Evolutionary conservation across 1,140 invertebrate genomes (phyloP), one percentile per base, ranked within the genome.

Genomic region (Drosophila pallidifrons): DNA sequence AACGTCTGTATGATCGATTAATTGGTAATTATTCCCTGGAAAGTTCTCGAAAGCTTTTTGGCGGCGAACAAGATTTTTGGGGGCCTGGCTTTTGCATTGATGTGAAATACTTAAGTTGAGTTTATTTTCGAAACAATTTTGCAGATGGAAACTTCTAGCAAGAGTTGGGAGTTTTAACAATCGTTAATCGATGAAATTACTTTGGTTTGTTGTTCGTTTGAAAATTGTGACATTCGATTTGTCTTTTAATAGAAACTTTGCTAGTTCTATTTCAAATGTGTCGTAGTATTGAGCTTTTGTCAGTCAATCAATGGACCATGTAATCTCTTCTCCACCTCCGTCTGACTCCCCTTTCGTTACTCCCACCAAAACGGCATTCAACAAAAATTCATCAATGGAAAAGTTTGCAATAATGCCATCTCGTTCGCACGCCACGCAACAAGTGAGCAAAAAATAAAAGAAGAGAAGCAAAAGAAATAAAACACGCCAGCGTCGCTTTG

Each of bases 311-410:
- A 28, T 78, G 75, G 66, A 75, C 41, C 51, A 61, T 6, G 10
- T 15, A 15, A 2, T 10, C 61, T 0, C 3, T 15, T 10, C 61
- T 0, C 3, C 30, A 2, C 30, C 30, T 25, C 5, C 51, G 45
- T 25, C 0, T 35, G n/a, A 0, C 8, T 2, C 1, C 49, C 4
- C 52, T 16, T 6, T 25, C 3, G 10, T 55, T 38, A 8, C 41
- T 7, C 59, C 10, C 47, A 16, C 13, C 6, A 13, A 13, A 20
- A 15, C 38, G 20, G 46, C 46, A 52, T 25, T 54, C 41, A 35
- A 61, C 35, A 47, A 57, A 89, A 83, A 89, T 83, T 88, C 81
- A 88, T 88, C 83, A 88, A 88, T 88, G 83, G 83, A 88, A 88
- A 88, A 88, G 85, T 88, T 88, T 89, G 83, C 83, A 83, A 88